Evolutionary conservation across 2,113 vertebrate genomes (phyloP).

Genomic region (Rhadina sibilatrix): DNA sequence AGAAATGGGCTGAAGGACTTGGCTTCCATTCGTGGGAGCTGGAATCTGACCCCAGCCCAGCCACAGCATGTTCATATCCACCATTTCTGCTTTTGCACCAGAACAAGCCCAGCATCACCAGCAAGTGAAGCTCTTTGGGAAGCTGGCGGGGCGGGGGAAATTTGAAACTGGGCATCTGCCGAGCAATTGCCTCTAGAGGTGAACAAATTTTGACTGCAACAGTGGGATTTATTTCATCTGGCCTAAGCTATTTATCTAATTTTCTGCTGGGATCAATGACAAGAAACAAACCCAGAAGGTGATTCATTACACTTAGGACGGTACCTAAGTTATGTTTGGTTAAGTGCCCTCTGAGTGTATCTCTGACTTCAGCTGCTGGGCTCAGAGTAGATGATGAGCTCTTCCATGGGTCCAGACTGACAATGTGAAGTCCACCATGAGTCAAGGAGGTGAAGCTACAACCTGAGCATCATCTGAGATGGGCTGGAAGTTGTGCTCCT

Average conservation of each 20-base stretch:
- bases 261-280: neutral
- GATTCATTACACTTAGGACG: neutral
- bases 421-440: neutral
- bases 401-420: neutral
- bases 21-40: neutral
- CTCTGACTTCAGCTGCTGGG: neutral
- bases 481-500: neutral
- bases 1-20: neutral
- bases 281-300: neutral
- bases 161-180: neutral
- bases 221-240: neutral
- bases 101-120: neutral
- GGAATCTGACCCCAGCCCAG: neutral
- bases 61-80: neutral
- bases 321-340: neutral
- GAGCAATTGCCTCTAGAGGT: neutral
- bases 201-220: neutral
- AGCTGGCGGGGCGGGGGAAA: accelerated
- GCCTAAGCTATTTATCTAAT: neutral
- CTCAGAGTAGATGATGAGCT: neutral
- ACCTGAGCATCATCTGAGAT: neutral
- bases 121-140: neutral
- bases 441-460: constrained; percentile 10
- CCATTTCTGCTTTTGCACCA: neutral
- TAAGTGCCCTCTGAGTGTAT: neutral